A percentile compares a stretch with the other conserved stretches of the same genome.
Evolutionary conservation across 2,888 invertebrate species (phyloP).

Genomic region (Ferrisia virgata): DNA sequence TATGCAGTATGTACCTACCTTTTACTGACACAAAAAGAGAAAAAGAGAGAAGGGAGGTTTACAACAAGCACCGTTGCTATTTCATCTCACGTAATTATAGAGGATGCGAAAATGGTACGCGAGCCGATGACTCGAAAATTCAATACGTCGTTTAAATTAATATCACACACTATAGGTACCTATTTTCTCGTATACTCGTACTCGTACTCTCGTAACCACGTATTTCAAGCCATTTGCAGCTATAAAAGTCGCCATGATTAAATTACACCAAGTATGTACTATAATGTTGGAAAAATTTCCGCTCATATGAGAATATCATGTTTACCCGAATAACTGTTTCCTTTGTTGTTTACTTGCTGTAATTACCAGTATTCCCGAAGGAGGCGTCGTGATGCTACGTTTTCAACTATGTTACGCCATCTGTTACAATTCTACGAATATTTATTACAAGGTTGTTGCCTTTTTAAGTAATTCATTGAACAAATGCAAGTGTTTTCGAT

Average conservation of each 20-base stretch:
- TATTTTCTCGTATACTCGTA: too few relatives aligned
- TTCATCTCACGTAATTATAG: neutral
- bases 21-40: too few relatives aligned
- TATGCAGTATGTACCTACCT: too few relatives aligned
- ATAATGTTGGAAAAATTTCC: neutral
- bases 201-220: too few relatives aligned
- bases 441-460: neutral
- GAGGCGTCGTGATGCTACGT: constrained; percentile 18
- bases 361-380: neutral
- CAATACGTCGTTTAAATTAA: constrained; percentile 14
- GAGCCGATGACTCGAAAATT: constrained; percentile 4
- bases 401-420: neutral
- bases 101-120: neutral
- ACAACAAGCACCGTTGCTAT: neutral
- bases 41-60: too few relatives aligned
- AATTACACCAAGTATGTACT: neutral
- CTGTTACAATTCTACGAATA: neutral
- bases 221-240: neutral
- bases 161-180: neutral
- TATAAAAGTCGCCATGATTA: neutral
- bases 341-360: constrained; percentile 24
- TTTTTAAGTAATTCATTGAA: neutral
- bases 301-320: constrained; percentile 1
- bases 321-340: constrained; percentile 14
- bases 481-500: neutral